phyloP scores from a whole-genome alignment of 2,888 invertebrate genomes.

The Pseudococcus viburni region DNA sequence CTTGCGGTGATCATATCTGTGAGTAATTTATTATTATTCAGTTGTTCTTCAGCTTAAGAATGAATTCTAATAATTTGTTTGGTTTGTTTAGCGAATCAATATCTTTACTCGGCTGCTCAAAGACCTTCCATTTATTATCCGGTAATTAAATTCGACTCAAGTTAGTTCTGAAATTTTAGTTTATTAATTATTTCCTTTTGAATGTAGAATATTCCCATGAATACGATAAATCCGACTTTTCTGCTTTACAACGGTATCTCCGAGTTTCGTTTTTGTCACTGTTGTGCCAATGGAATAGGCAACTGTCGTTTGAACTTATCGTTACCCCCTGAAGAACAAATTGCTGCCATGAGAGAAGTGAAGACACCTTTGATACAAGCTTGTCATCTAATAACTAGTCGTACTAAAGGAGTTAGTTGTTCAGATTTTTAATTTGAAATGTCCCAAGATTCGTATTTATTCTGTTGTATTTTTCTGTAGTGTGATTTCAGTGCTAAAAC shows the following conservation, averaged over 20 bases:
- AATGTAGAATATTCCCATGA: neutral
- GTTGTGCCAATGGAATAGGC: neutral
- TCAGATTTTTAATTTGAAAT: neutral
- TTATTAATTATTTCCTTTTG: neutral
- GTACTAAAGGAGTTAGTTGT: neutral
- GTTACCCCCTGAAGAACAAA: neutral
- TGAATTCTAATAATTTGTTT: neutral
- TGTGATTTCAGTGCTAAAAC: constrained; percentile 18
- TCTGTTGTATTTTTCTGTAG: neutral
- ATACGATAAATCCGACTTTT: neutral
- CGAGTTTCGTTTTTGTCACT: constrained; percentile 5
- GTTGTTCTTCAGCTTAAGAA: neutral
- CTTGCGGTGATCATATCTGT: constrained; percentile 44
- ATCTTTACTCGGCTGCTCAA: neutral
- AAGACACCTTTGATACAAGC: constrained; percentile 39
- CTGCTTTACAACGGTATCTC: neutral
- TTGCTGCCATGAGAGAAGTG: neutral
- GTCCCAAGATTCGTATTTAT: neutral
- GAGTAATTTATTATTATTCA: neutral
- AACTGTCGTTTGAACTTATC: neutral
- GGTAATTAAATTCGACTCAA: neutral
- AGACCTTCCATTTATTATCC: neutral
- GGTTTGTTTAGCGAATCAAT: neutral
- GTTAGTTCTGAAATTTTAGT: neutral
- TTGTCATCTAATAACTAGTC: constrained; percentile 18